phyloP scores from a whole-genome alignment of 2,888 invertebrate species.

The Drosophila koepferae region DNA sequence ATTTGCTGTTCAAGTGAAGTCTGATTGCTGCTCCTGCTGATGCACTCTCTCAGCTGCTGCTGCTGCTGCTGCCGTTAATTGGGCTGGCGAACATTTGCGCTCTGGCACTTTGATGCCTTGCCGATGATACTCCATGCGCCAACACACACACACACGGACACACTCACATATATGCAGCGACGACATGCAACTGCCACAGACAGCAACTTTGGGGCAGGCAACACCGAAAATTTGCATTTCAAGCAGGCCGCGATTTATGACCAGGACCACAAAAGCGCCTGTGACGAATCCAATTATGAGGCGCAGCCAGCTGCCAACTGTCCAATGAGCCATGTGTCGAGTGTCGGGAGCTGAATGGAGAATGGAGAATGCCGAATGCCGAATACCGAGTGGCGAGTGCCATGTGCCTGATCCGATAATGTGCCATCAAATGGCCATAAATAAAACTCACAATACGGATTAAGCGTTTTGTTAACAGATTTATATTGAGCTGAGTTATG shows the following conservation, averaged over 20 bases:
- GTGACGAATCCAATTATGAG: constrained; percentile 82
- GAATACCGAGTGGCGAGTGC: constrained; percentile 23
- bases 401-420: constrained; percentile 77
- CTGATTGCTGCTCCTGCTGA: constrained; percentile 55
- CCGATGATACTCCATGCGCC: constrained; percentile 66
- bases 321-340: constrained; percentile 53
- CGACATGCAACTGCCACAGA: constrained; percentile 29
- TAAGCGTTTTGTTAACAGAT: constrained; percentile 80
- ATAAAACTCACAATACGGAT: constrained; percentile 77
- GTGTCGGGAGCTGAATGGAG: not conserved
- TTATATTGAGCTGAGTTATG: constrained; percentile 77
- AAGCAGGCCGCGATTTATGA: constrained; percentile 79
- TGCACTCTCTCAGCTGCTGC: constrained; percentile 32
- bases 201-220: constrained; percentile 24
- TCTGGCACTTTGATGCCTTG: constrained; percentile 75
- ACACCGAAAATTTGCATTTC: constrained; percentile 73
- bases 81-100: constrained; percentile 70
- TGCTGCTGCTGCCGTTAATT: constrained; percentile 66
- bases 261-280: constrained; percentile 55
- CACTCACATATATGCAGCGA: constrained; percentile 1
- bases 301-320: constrained; percentile 73
- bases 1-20: constrained; percentile 72
- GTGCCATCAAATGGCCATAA: constrained; percentile 78
- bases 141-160: constrained; percentile 16
- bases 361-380: too few species aligned